Percentiles rank a stretch among this genome's conserved stretches.
phyloP scores from a whole-genome alignment of 2,888 invertebrate species.

The Yponomeuta malinellus region DNA sequence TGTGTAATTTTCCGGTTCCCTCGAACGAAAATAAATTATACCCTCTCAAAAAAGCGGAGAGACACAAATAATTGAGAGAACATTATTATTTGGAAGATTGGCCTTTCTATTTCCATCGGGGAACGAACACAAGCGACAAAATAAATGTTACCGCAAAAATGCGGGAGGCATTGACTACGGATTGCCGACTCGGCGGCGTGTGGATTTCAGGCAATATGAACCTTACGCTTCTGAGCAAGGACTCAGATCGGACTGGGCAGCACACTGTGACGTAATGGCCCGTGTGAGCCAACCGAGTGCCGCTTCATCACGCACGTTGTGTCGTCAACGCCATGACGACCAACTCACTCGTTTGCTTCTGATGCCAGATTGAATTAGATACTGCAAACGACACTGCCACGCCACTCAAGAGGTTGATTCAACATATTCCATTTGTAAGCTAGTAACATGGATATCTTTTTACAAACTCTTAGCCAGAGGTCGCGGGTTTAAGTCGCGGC shows the following conservation, averaged over 20 bases:
- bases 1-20: not conserved
- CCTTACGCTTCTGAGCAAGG: conserved; percentile 33
- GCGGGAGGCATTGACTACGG: conserved; percentile 1
- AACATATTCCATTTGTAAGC: no score
- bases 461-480: no score
- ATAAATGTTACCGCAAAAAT: conserved; percentile 7
- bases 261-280: not conserved
- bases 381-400: not conserved
- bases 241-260: conserved; percentile 25
- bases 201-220: conserved; percentile 15
- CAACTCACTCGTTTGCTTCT: not conserved
- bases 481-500: no score
- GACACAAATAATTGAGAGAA: conserved; percentile 8
- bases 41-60: conserved; percentile 2
- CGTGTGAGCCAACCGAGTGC: not conserved
- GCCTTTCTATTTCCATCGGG: conserved; percentile 4
- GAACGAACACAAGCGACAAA: conserved; percentile 9
- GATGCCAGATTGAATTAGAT: not conserved
- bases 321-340: not conserved
- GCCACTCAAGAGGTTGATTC: no score
- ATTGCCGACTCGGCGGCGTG: not conserved
- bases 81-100: conserved; percentile 12
- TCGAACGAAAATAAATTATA: conserved; percentile 10
- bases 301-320: not conserved
- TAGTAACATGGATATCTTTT: no score